Conservation (phyloP, 2,113 vertebrate species). For the Oplegnathus fasciatus region DNA sequence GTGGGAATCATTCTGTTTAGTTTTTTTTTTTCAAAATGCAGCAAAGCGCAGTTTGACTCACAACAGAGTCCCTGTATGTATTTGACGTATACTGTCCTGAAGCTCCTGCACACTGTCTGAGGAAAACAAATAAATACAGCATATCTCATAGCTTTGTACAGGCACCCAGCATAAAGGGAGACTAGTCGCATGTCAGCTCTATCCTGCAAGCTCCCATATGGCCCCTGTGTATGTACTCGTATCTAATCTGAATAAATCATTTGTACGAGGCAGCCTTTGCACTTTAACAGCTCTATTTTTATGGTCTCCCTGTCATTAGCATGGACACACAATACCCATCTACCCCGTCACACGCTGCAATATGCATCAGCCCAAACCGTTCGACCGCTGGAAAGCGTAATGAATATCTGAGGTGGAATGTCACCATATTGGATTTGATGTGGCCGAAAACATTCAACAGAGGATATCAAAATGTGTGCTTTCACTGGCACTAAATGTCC, state of each 20-base stretch:
- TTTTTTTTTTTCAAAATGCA: conserved; percentile 4
- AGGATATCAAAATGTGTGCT: neutral
- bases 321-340: conserved; percentile 30
- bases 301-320: conserved; percentile 23
- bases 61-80: conserved; percentile 1
- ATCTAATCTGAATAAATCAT: conserved; percentile 74
- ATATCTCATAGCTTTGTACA: neutral
- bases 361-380: conserved; percentile 28
- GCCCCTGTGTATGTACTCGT: neutral
- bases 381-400: neutral
- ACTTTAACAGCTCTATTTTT: conserved; percentile 64
- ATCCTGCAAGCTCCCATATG: neutral
- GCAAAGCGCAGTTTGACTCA: neutral
- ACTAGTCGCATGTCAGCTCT: neutral
- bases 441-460: neutral
- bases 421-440: neutral
- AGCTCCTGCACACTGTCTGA: neutral
- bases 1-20: neutral
- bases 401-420: neutral
- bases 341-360: conserved; percentile 12
- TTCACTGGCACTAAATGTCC: neutral
- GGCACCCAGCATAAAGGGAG: neutral
- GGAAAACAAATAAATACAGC: conserved; percentile 38
- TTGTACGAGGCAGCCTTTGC: conserved; percentile 38
- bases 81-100: conserved; percentile 21